phyloP scores from a whole-genome alignment of 2,797 vertebrate genomes.

The Pampus argenteus region DNA sequence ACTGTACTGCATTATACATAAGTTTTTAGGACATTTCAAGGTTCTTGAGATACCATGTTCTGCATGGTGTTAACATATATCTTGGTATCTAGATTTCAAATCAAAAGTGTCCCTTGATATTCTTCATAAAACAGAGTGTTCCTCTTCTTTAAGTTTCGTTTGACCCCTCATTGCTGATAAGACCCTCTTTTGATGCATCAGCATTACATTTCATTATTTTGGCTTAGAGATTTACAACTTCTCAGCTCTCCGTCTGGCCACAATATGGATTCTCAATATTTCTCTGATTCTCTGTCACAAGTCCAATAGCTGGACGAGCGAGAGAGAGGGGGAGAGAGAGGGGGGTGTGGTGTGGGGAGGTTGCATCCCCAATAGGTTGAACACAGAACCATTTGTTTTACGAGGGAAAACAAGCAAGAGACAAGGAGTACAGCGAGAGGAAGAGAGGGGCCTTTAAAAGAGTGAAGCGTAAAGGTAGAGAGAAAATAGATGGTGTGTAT shows the following conservation, averaged over 20 bases:
- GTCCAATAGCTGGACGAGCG: conserved; percentile 28
- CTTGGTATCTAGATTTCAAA: conserved; percentile 9
- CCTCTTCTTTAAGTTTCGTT: conserved; percentile 25
- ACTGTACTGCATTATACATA: background rate
- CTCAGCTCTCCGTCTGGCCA: conserved; percentile 13
- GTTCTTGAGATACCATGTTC: background rate
- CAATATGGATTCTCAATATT: conserved; percentile 48
- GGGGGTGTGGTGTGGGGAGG: background rate
- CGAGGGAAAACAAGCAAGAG: conserved; percentile 24
- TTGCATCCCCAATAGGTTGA: conserved; percentile 21
- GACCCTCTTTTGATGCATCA: conserved; percentile 34
- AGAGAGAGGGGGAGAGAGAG: background rate
- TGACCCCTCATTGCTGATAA: conserved; percentile 13
- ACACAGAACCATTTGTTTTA: conserved; percentile 44
- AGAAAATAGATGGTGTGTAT: conserved; percentile 17
- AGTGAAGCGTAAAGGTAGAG: background rate
- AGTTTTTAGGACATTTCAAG: background rate
- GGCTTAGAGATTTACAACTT: conserved; percentile 47
- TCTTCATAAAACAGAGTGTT: conserved; percentile 24
- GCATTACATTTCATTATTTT: conserved; percentile 48
- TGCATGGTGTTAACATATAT: background rate
- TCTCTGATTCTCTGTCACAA: conserved; percentile 44
- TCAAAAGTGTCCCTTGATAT: background rate
- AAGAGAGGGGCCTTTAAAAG: conserved; percentile 23
- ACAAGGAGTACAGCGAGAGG: conserved; percentile 16